Conservation (phyloP, 2,888 invertebrate genomes). For the Dione juno region DNA sequence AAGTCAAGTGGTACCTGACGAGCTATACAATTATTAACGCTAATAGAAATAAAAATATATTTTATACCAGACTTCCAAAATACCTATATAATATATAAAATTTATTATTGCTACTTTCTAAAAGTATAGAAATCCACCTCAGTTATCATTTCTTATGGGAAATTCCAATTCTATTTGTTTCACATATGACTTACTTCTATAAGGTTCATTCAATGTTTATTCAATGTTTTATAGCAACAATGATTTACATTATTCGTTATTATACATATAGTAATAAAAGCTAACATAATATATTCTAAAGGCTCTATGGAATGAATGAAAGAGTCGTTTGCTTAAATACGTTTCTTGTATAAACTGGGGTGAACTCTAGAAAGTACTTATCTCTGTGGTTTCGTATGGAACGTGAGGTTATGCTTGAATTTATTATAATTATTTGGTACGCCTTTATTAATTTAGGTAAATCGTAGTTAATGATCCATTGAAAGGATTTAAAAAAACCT, state of each 20-base stretch:
- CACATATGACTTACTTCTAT: not conserved
- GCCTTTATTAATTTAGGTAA: slow-evolving; percentile 5
- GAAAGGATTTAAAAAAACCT: not conserved
- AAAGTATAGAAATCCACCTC: not conserved
- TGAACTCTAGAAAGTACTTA: slow-evolving; percentile 31
- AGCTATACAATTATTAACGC: not conserved
- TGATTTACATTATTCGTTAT: not conserved
- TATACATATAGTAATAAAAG: slow-evolving; percentile 19
- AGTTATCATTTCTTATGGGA: slow-evolving; percentile 1
- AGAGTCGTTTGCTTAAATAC: slow-evolving; percentile 29
- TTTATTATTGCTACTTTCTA: not conserved
- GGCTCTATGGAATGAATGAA: slow-evolving; percentile 23
- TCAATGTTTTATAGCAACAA: slow-evolving; percentile 13
- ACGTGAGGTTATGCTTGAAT: slow-evolving; percentile 16
- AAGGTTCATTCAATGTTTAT: slow-evolving; percentile 12
- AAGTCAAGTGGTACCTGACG: not conserved
- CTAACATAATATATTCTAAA: slow-evolving; percentile 24
- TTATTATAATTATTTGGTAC: slow-evolving; percentile 16
- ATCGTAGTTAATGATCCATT: not conserved
- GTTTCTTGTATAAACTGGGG: slow-evolving; percentile 29
- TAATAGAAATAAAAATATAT: slow-evolving; percentile 12
- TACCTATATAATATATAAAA: not conserved
- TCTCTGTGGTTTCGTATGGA: slow-evolving; percentile 20
- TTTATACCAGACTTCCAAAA: not conserved
- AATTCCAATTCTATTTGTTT: slow-evolving; percentile 10